Conservation (phyloP, 2,113 vertebrate species). For the Hydropotes inermis region DNA sequence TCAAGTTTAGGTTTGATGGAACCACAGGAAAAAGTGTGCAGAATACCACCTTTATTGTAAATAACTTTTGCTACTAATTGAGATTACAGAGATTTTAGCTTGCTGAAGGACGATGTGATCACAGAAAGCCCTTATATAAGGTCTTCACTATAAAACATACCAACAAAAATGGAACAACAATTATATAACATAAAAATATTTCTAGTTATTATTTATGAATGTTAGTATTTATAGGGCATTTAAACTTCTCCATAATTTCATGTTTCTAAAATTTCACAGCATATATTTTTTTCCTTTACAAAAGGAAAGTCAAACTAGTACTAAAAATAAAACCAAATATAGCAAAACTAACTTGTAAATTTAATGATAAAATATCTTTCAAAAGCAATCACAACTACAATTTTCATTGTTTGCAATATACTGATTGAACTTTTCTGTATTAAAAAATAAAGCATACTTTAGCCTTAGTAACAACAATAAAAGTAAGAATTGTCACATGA, state of each 20-base stretch:
- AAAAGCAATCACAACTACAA: neutral
- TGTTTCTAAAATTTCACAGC: neutral
- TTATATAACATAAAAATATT: neutral
- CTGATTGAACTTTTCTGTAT: neutral
- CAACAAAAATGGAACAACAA: neutral
- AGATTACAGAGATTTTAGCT: neutral
- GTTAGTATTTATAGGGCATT: neutral
- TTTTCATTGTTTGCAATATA: neutral
- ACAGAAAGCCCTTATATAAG: neutral
- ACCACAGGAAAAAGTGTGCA: neutral
- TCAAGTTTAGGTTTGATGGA: neutral
- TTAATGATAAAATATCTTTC: neutral
- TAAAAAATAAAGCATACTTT: neutral
- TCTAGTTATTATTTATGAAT: neutral
- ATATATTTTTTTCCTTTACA: neutral
- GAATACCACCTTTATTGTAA: neutral
- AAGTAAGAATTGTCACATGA: neutral
- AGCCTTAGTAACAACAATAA: neutral
- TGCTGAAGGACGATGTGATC: neutral
- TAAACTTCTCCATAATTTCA: neutral
- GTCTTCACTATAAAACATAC: neutral
- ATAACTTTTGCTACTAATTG: neutral
- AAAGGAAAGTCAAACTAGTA: neutral
- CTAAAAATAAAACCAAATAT: neutral
- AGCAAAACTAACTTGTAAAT: neutral